Conservation (phyloP, 1,140 invertebrate genomes). For the Paramacrobiotus metropolitanus region DNA sequence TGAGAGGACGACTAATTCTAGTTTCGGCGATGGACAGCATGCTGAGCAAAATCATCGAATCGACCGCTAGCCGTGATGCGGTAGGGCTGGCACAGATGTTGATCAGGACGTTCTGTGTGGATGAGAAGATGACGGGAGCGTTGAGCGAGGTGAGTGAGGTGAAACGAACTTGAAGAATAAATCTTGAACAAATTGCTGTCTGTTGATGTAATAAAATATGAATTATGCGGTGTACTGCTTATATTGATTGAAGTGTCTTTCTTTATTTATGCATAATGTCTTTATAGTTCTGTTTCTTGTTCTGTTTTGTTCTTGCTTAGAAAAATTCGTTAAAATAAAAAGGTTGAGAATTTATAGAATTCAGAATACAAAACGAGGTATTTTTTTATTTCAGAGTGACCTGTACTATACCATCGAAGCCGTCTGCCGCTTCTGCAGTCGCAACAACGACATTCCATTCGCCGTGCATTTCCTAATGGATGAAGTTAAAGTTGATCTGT, state of each 20-base stretch:
- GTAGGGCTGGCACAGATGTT: not conserved
- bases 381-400: conserved; percentile 1
- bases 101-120: not conserved
- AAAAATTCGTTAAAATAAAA: not conserved
- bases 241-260: no score
- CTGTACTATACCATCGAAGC: conserved; percentile 3
- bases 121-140: not conserved
- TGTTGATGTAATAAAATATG: no score
- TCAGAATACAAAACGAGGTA: no score
- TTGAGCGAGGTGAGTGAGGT: not conserved
- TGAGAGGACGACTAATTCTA: not conserved
- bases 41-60: not conserved
- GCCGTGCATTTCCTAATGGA: conserved; percentile 7
- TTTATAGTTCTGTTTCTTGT: no score
- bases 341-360: not conserved
- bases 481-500: conserved; percentile 4
- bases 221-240: no score
- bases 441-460: conserved; percentile 11
- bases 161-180: not conserved
- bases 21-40: not conserved
- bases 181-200: no score
- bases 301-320: no score
- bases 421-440: not conserved
- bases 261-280: no score
- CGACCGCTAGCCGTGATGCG: not conserved